Base-by-base conservation (phyloP, 2,888 invertebrate species). In the Mamestra brassicae region DNA sequence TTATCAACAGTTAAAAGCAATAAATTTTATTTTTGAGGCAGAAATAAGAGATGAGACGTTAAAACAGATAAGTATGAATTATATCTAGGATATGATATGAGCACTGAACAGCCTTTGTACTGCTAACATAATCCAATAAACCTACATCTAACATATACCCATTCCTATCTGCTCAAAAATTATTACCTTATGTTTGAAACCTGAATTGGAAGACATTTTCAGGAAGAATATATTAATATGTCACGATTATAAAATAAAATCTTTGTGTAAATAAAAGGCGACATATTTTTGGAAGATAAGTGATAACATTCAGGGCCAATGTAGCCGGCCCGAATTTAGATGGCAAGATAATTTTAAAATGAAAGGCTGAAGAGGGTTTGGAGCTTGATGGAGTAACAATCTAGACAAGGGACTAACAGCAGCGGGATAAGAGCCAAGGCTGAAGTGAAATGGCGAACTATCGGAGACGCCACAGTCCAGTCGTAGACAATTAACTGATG, bases 121-220 rank as follows among this genome's bases (percentile, higher is more conserved):
- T 55, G 38, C 6, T 38, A 54, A 67, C 26, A 38, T 34, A 62
- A 75, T 54, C 11, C 17, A 69, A 34, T 2, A 57, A 3, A 42
- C 6, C 3, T 15, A 58, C 1, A 58, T 36, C 6, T 61, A 26
- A 26, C 15, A 15, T 11, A 34, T 45, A 54, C 11, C 2, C 11
- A n/a, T 11, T 55, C 2, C 3, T 57, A 45, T 45, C n/a, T 34
- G 55, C 5, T 57, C 13, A 6, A 34, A 74, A 75, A n/a, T 38
- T 0, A 73, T 15, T n/a, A 34, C 13, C 1, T 13, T 13, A 42
- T 26, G 2, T 11, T 45, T 15, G 5, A 57, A 7, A 63, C 62
- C 10, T 50, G 26, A 36, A 63, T 3, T 71, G 71, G 71, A 71
- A 76, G 63, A 76, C 52, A 15, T 8, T 26, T 34, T 58, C 13